phyloP scores from a whole-genome alignment of 2,797 vertebrate genomes.

The Malurus splendens region DNA sequence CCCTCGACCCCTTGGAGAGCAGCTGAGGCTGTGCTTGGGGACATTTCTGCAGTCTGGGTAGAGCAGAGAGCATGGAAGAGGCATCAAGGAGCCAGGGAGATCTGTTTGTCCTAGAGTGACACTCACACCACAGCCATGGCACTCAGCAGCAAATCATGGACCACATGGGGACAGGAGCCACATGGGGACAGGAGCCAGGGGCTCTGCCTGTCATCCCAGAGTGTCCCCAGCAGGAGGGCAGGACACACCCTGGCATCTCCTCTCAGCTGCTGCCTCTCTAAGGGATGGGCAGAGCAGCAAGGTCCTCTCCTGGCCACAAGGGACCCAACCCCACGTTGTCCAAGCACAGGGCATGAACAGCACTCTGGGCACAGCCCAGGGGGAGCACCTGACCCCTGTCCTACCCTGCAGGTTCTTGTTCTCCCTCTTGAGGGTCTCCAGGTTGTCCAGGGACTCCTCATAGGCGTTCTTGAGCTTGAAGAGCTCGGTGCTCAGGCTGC shows the following conservation, averaged over 20 bases:
- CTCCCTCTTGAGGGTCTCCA: constrained; percentile 88
- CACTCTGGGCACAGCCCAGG: background rate
- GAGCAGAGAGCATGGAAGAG: background rate
- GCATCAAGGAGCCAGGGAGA: background rate
- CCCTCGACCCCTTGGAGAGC: background rate
- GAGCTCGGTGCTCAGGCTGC: constrained; percentile 87
- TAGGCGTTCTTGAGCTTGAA: constrained; percentile 91
- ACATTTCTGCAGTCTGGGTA: background rate
- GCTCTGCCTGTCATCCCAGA: background rate
- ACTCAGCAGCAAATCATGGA: accelerated
- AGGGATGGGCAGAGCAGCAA: background rate
- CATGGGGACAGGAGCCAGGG: background rate
- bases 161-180: too few species aligned
- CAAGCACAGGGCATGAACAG: background rate
- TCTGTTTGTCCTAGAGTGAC: background rate
- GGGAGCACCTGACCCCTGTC: background rate
- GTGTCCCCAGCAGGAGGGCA: background rate
- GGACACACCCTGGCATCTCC: background rate
- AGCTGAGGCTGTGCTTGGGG: background rate
- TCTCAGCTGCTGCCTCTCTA: background rate
- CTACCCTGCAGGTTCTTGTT: constrained; percentile 94
- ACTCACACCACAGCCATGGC: background rate
- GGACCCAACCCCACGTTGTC: accelerated
- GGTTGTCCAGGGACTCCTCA: constrained; percentile 86
- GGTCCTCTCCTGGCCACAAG: background rate